Base-by-base conservation (phyloP, 2,888 invertebrate genomes). In the Tuta absoluta region DNA sequence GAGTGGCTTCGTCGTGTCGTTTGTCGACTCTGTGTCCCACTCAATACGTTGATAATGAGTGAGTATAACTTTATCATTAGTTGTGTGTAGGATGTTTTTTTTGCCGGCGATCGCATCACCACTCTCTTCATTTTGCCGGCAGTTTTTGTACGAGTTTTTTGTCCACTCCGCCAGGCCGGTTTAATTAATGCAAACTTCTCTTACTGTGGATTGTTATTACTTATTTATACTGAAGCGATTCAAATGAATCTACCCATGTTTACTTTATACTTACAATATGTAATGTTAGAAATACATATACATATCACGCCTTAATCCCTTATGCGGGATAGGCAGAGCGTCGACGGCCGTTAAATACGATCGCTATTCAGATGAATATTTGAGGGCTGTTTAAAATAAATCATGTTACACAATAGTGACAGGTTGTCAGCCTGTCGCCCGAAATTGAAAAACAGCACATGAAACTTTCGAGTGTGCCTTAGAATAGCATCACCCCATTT, bases 61-160 rank as follows among this genome's bases (percentile, higher is more conserved):
- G 17, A 10, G 23, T 49, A 19, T 19, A 49, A 49, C 19, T 1
- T 12, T 49, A 10, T 1, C 12, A 24, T 11, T 14, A 24, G 51
- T 19, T 24, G 21, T 12, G 11, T 14, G 51, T 53, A 14, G 2
- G 51, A 5, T 56, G 56, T 56, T 28, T 12, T 56, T 24, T 56
- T 0, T 24, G 10, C 24, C 12, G n/a, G 12, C n/a, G 56, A 28
- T 56, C 28, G 56, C 56, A 56, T 56, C 56, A 56, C 33, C 56
- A 28, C 56, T 56, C 56, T 56, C 56, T 56, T 17, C 28, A 56
- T 56, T n/a, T 17, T 24, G 56, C 56, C 56, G 56, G 53, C 33
- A 2, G 5, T 56, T 56, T 56, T 56, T 56, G 56, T 24, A 4
- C 56, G 10, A 17, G 7, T 56, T 56, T 56, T 56, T 56, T 33